Percentiles rank a stretch among this genome's conserved stretches.
phyloP scores from a whole-genome alignment of 1,140 invertebrate genomes.

The Drosophila kanapiae region DNA sequence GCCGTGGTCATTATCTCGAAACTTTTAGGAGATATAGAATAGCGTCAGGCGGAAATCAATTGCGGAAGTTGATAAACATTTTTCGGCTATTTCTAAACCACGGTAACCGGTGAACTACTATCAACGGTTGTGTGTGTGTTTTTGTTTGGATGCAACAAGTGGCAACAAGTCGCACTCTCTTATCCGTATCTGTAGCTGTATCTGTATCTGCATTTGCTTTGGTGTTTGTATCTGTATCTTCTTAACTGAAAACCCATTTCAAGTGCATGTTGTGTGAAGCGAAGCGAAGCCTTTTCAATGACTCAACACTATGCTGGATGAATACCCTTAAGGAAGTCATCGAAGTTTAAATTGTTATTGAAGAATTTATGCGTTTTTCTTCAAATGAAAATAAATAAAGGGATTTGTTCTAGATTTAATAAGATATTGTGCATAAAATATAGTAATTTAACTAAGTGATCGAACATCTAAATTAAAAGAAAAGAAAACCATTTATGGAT shows the following conservation, averaged over 20 bases:
- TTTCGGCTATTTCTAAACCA: slow-evolving; percentile 19
- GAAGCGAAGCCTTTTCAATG: slow-evolving; percentile 16
- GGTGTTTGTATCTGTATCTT: slow-evolving; percentile 12
- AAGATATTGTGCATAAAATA: too few relatives aligned
- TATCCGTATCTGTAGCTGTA: slow-evolving; percentile 4
- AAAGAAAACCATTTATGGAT: too few relatives aligned
- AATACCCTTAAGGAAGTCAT: slow-evolving; percentile 10
- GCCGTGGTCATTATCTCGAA: slow-evolving; percentile 39
- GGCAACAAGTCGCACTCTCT: slow-evolving; percentile 17
- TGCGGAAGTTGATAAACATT: slow-evolving; percentile 35
- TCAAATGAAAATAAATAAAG: background rate
- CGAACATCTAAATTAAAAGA: too few relatives aligned
- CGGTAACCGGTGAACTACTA: slow-evolving; percentile 4
- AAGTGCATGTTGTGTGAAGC: slow-evolving; percentile 32
- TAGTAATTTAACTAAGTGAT: too few relatives aligned
- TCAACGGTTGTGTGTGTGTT: background rate
- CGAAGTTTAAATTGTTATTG: too few relatives aligned
- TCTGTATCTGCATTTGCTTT: slow-evolving; percentile 2
- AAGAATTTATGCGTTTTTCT: background rate
- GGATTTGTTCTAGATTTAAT: background rate
- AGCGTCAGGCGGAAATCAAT: slow-evolving; percentile 34
- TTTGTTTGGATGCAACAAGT: slow-evolving; percentile 34
- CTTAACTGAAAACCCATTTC: slow-evolving; percentile 10
- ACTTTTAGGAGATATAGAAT: slow-evolving; percentile 13
- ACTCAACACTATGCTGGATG: background rate